A percentile compares a stretch with the other conserved stretches of the same genome.
Evolutionary conservation across 37 sponge, comb jelly and placozoan species (phyloP).

Genomic region (Hexactinellida sp.): DNA sequence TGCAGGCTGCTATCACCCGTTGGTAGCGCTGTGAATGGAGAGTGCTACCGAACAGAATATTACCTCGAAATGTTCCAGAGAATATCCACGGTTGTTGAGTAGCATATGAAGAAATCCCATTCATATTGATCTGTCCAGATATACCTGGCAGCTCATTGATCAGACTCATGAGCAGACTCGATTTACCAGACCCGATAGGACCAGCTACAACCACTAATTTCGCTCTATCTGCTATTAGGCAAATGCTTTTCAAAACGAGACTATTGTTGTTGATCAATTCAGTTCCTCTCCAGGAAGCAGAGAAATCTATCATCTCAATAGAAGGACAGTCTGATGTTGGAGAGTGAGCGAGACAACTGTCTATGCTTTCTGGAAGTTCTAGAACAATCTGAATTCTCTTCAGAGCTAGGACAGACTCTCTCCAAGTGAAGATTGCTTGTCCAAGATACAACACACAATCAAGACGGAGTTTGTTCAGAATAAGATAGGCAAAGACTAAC

Average conservation of each 20-base stretch:
- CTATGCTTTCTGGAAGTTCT: background rate
- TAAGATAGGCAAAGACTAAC: background rate
- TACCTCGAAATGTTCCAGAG: too few species aligned
- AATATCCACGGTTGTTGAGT: too few species aligned
- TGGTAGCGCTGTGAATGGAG: background rate
- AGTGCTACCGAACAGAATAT: too few species aligned
- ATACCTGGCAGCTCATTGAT: background rate
- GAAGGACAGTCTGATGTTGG: background rate
- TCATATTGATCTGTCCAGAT: background rate
- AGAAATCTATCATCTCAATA: background rate
- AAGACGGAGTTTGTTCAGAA: background rate
- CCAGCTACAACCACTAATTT: background rate
- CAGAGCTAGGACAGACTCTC: background rate
- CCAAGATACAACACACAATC: background rate
- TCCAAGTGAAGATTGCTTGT: background rate
- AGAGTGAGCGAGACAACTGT: background rate
- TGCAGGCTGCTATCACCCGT: slow-evolving; percentile 19
- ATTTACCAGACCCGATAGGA: background rate
- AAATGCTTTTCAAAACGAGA: background rate
- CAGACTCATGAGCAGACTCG: background rate
- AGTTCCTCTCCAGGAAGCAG: background rate
- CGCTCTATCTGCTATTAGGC: background rate
- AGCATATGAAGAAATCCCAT: background rate
- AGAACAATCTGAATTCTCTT: background rate
- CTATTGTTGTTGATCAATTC: background rate